Conservation (phyloP, 2,113 vertebrate genomes). For the Coracopsis vasa region DNA sequence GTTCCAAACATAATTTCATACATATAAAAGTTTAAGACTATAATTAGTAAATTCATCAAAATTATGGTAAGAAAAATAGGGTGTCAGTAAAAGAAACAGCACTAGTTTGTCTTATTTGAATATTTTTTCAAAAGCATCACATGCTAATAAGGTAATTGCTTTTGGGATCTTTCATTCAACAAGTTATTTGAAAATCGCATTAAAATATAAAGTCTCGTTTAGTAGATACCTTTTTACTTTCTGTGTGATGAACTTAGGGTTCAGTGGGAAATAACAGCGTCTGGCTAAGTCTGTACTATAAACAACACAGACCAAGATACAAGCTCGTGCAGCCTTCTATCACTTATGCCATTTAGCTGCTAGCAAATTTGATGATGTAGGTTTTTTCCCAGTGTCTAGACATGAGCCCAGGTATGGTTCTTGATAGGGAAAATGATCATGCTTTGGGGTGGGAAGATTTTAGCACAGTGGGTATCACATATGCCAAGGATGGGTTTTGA, state of each 20-base stretch:
- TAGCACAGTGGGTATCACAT: neutral
- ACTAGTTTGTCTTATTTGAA: neutral
- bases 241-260: neutral
- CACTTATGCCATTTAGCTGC: neutral
- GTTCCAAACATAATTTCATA: neutral
- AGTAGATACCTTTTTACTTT: neutral
- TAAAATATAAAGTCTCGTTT: neutral
- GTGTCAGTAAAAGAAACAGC: neutral
- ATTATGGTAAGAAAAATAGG: neutral
- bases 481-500: neutral
- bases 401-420: neutral
- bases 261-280: neutral
- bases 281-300: neutral
- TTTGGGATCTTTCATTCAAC: neutral
- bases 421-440: neutral
- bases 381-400: neutral
- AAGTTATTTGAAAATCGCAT: neutral
- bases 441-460: neutral
- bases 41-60: neutral
- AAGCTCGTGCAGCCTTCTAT: neutral
- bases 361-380: neutral
- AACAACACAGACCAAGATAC: neutral
- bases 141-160: neutral
- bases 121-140: neutral
- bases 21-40: neutral